A percentile compares a stretch with the other conserved stretches of the same genome.
Evolutionary conservation across 2,888 invertebrate genomes (phyloP).

Genomic region (Lomographa bimaculata): DNA sequence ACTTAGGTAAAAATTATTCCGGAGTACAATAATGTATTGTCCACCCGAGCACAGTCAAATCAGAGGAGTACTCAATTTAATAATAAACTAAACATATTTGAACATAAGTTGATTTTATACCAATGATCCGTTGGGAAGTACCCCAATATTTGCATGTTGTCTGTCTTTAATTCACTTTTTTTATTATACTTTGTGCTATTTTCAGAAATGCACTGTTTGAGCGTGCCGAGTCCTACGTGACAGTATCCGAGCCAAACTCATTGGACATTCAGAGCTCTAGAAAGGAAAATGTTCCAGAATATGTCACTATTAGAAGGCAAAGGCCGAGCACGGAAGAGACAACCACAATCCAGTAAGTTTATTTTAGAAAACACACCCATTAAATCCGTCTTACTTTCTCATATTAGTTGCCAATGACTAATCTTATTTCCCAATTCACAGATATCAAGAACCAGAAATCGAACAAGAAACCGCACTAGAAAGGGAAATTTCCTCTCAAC

Average conservation of each 20-base stretch:
- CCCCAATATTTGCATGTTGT: too few species aligned
- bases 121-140: too few species aligned
- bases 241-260: slow-evolving; percentile 56
- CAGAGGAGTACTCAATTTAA: too few species aligned
- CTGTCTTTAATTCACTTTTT: too few species aligned
- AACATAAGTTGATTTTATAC: too few species aligned
- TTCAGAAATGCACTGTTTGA: slow-evolving; percentile 73
- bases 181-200: too few species aligned
- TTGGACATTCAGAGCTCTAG: slow-evolving; percentile 56
- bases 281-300: slow-evolving; percentile 80
- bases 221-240: slow-evolving; percentile 57
- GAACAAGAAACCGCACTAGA: slow-evolving; percentile 67
- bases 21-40: too few species aligned
- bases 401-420: background rate
- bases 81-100: too few species aligned
- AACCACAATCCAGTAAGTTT: slow-evolving; percentile 76
- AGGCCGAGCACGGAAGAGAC: slow-evolving; percentile 77
- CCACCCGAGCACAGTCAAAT: too few species aligned
- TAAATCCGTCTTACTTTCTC: background rate
- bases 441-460: slow-evolving; percentile 56
- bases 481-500: slow-evolving; percentile 71
- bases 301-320: slow-evolving; percentile 86
- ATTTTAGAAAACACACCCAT: too few species aligned
- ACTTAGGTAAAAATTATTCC: too few species aligned
- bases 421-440: slow-evolving; percentile 34